Percentiles rank a stretch among this genome's conserved stretches.
phyloP scores from a whole-genome alignment of 1,140 invertebrate genomes.

The Archegozetes longisetosus region DNA sequence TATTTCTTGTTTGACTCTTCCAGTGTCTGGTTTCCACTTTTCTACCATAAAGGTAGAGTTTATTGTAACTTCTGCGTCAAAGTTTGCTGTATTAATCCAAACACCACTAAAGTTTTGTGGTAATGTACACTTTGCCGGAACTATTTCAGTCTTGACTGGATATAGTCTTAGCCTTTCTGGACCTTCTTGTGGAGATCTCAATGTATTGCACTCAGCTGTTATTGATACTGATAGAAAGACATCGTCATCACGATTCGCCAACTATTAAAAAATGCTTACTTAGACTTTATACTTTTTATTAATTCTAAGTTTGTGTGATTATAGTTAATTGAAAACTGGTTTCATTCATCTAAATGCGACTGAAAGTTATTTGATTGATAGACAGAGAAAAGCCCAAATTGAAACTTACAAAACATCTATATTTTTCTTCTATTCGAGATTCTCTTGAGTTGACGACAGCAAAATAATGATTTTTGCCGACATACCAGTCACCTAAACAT shows the following conservation, averaged over 20 bases:
- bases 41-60: constrained; percentile 93
- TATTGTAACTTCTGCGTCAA: constrained; percentile 79
- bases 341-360: too few species aligned
- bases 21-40: constrained; percentile 78
- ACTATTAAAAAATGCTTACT: constrained; percentile 24
- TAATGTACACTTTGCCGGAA: constrained; percentile 72
- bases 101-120: constrained; percentile 83
- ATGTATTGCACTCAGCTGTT: constrained; percentile 73
- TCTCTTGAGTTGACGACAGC: constrained; percentile 87
- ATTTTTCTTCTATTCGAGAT: constrained; percentile 80
- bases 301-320: too few species aligned
- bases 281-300: too few species aligned
- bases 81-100: constrained; percentile 93
- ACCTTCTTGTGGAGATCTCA: constrained; percentile 78
- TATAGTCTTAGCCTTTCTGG: constrained; percentile 67
- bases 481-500: constrained; percentile 86
- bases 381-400: neutral
- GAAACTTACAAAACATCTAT: constrained; percentile 53
- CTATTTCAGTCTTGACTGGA: constrained; percentile 59
- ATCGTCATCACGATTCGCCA: constrained; percentile 86
- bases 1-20: constrained; percentile 67
- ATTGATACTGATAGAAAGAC: constrained; percentile 74
- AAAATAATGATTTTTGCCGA: constrained; percentile 86
- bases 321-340: too few species aligned
- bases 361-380: neutral